phyloP scores from a whole-genome alignment of 2,888 invertebrate genomes.

The Hypselothyrea guttata region DNA sequence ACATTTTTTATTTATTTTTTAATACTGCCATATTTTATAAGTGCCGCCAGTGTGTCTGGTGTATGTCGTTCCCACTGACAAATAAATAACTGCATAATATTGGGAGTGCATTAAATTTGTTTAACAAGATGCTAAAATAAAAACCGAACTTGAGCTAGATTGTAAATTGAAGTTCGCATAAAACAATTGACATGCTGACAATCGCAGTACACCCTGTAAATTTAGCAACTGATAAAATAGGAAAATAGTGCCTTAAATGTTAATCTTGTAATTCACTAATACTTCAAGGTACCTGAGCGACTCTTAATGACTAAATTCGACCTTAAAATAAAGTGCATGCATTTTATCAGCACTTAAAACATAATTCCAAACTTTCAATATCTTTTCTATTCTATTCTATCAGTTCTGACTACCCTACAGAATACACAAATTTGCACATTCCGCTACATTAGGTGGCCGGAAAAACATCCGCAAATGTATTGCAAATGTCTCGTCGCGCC shows the following conservation, averaged over 20 bases:
- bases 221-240: no score
- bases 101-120: slow-evolving; percentile 10
- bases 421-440: background rate
- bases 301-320: no score
- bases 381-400: no score
- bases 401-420: no score
- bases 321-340: no score
- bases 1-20: background rate
- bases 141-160: slow-evolving; percentile 28
- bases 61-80: slow-evolving; percentile 29
- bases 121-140: slow-evolving; percentile 22
- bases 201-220: slow-evolving; percentile 11
- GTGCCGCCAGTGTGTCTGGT: slow-evolving; percentile 21
- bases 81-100: background rate
- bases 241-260: no score
- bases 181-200: slow-evolving; percentile 3
- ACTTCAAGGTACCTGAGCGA: no score
- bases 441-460: background rate
- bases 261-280: no score
- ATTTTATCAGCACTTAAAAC: no score
- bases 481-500: slow-evolving; percentile 2
- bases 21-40: slow-evolving; percentile 4
- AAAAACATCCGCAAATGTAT: background rate
- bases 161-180: slow-evolving; percentile 18
- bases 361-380: no score